Conservation (phyloP, 2,113 vertebrate genomes). For the Clarias batrachus region DNA sequence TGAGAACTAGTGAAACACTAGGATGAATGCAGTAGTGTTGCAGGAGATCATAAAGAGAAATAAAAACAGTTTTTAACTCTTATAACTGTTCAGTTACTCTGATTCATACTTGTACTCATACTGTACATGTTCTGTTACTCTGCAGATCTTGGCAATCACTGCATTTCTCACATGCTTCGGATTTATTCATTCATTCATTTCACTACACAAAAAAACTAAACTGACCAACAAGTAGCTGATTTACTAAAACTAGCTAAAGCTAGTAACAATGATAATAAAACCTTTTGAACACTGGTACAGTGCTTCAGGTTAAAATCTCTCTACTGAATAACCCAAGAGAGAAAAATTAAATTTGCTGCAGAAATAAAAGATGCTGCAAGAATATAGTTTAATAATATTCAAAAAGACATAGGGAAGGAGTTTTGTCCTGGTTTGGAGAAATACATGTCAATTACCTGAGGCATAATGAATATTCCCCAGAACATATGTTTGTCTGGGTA, state of each 20-base stretch:
- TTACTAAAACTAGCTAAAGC: neutral
- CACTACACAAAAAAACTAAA: neutral
- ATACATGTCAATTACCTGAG: slow-evolving; percentile 57
- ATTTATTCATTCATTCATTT: neutral
- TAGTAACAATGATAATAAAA: neutral
- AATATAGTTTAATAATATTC: neutral
- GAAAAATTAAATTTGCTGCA: neutral
- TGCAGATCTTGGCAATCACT: neutral
- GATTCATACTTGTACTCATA: neutral
- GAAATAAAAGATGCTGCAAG: neutral
- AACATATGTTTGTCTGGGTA: slow-evolving; percentile 30
- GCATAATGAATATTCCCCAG: slow-evolving; percentile 54
- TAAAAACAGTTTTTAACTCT: too few relatives aligned
- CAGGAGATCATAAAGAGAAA: too few relatives aligned
- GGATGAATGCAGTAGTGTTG: too few relatives aligned
- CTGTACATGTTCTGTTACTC: too few relatives aligned
- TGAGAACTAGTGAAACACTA: too few relatives aligned
- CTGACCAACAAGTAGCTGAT: neutral
- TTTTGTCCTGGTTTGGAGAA: slow-evolving; percentile 37
- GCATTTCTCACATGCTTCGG: neutral
- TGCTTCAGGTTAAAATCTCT: neutral
- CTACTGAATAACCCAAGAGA: neutral
- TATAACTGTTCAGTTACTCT: neutral
- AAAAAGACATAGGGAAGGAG: slow-evolving; percentile 7
- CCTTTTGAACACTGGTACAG: neutral